Evolutionary conservation across 2,888 invertebrate species (phyloP).

Genomic region (Galerucella nymphaeae): DNA sequence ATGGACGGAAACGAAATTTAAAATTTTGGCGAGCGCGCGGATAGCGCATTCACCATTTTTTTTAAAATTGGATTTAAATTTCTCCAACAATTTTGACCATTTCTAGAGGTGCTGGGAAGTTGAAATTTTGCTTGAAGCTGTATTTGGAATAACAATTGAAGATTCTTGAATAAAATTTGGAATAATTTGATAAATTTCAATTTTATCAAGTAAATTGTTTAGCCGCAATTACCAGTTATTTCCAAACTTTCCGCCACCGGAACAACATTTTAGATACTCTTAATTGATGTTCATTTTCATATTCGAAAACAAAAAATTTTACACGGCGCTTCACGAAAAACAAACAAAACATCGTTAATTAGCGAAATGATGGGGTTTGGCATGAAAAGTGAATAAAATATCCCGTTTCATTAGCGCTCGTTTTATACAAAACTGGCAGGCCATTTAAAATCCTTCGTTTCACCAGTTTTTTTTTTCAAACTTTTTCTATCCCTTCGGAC

Average conservation of each 20-base stretch:
- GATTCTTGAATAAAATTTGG: no score
- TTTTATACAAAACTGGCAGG: constrained; percentile 29
- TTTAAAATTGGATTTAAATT: no score
- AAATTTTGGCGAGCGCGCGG: no score
- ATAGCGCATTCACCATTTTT: no score
- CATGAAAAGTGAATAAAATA: constrained; percentile 31
- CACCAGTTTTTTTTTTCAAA: neutral
- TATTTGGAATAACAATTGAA: no score
- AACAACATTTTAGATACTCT: constrained; percentile 4
- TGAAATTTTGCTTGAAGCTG: no score
- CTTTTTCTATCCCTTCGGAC: neutral
- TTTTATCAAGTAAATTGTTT: no score
- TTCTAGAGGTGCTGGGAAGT: no score
- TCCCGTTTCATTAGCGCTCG: constrained; percentile 34
- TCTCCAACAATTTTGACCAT: no score
- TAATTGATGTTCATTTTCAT: constrained; percentile 22
- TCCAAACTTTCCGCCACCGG: neutral
- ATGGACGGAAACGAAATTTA: no score
- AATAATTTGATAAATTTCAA: no score
- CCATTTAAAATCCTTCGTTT: constrained; percentile 20
- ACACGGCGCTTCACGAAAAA: constrained; percentile 6
- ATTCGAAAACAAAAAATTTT: constrained; percentile 13
- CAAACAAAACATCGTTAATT: constrained; percentile 30
- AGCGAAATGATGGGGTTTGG: constrained; percentile 27
- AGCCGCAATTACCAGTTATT: neutral